A percentile compares a stretch with the other conserved stretches of the same genome.
These are phyloP conservation scores for Meloidogyne hapla DNA, from an alignment of 1,140 invertebrate genomes.

Conservation along the genomic window DNA sequence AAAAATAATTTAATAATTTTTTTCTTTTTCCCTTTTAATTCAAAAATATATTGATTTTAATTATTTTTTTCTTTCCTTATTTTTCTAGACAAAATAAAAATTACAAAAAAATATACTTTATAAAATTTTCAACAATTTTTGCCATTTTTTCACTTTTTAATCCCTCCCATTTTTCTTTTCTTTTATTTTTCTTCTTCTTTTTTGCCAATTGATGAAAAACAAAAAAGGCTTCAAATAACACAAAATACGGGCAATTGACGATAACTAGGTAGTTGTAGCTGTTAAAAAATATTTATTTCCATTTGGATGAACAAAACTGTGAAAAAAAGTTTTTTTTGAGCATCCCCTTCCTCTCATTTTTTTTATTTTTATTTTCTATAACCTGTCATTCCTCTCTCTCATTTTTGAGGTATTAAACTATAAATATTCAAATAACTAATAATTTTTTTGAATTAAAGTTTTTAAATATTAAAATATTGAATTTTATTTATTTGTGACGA, in stretches of 20 bases:
- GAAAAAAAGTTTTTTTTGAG: neutral
- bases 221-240: neutral
- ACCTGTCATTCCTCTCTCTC: neutral
- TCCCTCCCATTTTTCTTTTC: neutral
- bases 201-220: neutral
- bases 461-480: too few relatives aligned
- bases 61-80: neutral
- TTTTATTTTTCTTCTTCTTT: neutral
- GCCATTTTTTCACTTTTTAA: neutral
- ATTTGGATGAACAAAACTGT: neutral
- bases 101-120: neutral
- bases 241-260: neutral
- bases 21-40: neutral
- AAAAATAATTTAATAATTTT: slow-evolving; percentile 12
- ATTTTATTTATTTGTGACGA: too few relatives aligned
- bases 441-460: too few relatives aligned
- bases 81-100: neutral
- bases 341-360: neutral
- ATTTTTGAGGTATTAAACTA: too few relatives aligned
- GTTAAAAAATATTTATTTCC: neutral
- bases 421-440: too few relatives aligned
- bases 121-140: neutral
- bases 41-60: slow-evolving; percentile 3
- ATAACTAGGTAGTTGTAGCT: neutral
- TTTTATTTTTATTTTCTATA: neutral